Evolutionary conservation across 2,797 vertebrate species (phyloP), one percentile per base, ranked within the genome.

Genomic region (Botia almorhae): DNA sequence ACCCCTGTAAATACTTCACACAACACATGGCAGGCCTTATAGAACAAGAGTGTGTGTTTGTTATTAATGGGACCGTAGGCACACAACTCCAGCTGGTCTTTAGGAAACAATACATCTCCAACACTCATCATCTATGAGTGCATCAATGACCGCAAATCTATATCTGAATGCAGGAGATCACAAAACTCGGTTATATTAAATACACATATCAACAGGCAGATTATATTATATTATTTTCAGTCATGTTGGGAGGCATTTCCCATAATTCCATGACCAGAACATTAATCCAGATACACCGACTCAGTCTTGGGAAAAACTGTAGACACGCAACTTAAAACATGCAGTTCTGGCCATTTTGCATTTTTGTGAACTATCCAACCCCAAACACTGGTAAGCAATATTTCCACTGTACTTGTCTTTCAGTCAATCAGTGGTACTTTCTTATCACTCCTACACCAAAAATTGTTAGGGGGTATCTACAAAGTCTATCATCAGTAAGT

Each of bases 1-100:
- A 79, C 78, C 81, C 51, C 50, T 50, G 68, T 69, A 56, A 76
- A 86, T 79, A 74, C 72, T 74, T 74, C 77, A 68, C 23, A 51
- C 76, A 70, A 83, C 76, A 80, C 50, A 79, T 81, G 81, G 51
- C 50, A 19, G 48, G 16, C 33, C 63, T 64, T 17, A 29, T 13
- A 76, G 21, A 72, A 70, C 17, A 16, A 55, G 43, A 51, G 53
- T 51, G 39, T 61, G 64, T 58, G 65, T 69, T 19, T 63, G 36
- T 70, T 56, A 53, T 69, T 67, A 21, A 58, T 39, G 63, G 17
- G 12, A 46, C 21, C 68, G 63, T 19, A 51, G 76, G 21, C 36
- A 53, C 14, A 71, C 50, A 23, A 74, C 53, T 4, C 7, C 39
- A 64, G 77, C 69, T 71, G 26, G 19, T 36, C 14, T 43, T 12